A percentile compares a stretch with the other conserved stretches of the same genome.
Evolutionary conservation across 1,140 invertebrate genomes (phyloP).

Genomic region (Drosophila rufa): DNA sequence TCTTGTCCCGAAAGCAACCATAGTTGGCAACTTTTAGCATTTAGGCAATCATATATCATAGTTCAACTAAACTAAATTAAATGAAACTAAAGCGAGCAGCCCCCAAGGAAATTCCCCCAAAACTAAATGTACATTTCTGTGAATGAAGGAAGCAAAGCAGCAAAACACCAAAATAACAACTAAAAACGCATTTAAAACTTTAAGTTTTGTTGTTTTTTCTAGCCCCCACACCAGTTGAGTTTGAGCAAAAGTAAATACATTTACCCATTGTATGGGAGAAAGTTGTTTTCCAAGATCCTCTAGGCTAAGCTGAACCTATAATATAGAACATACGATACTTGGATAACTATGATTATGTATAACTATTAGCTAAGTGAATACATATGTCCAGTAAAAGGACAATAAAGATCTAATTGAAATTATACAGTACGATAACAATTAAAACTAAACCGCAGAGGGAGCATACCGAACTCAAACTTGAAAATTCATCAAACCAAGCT

Average conservation of each 20-base stretch:
- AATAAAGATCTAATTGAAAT: slow-evolving; percentile 76
- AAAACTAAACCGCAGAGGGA: slow-evolving; percentile 32
- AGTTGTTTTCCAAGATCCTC: slow-evolving; percentile 72
- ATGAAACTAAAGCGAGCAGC: slow-evolving; percentile 22
- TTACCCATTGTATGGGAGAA: slow-evolving; percentile 36
- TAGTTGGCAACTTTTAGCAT: slow-evolving; percentile 76
- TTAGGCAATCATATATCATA: slow-evolving; percentile 82
- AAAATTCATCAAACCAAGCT: slow-evolving; percentile 49
- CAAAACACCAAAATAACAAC: slow-evolving; percentile 33
- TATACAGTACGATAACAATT: slow-evolving; percentile 48
- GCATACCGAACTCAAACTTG: slow-evolving; percentile 27
- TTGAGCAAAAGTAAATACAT: slow-evolving; percentile 42
- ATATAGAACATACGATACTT: slow-evolving; percentile 47
- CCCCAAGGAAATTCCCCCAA: slow-evolving; percentile 22
- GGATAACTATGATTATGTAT: slow-evolving; percentile 42
- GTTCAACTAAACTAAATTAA: slow-evolving; percentile 73
- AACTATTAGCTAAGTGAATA: slow-evolving; percentile 73
- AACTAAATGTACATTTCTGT: slow-evolving; percentile 45
- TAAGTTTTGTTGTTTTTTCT: slow-evolving; percentile 60
- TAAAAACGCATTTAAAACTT: slow-evolving; percentile 75
- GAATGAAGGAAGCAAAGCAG: slow-evolving; percentile 2
- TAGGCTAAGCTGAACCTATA: slow-evolving; percentile 64
- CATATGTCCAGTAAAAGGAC: slow-evolving; percentile 78
- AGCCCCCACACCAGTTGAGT: slow-evolving; percentile 61
- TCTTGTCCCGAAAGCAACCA: slow-evolving; percentile 45